These are phyloP conservation scores for Percopsis transmontana DNA, from an alignment of 2,113 vertebrate species.

Conservation along the genomic window DNA sequence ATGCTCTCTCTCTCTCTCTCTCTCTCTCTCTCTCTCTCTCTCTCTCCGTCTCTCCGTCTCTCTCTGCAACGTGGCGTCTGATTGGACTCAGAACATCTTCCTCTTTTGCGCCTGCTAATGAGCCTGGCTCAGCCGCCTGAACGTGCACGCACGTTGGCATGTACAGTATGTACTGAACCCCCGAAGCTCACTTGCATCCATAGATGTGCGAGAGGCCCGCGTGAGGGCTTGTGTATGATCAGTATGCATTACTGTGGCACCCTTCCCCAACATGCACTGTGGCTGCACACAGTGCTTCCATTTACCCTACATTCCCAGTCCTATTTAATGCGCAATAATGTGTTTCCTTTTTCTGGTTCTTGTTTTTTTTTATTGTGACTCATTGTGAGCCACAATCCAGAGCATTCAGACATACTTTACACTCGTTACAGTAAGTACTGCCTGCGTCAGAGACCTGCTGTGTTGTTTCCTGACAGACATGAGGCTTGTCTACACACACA, in stretches of 20 bases:
- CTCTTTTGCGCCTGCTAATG: conserved; percentile 25
- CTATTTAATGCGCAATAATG: background rate
- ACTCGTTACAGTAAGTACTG: too few species aligned
- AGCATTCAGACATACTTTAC: too few species aligned
- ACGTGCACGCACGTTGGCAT: background rate
- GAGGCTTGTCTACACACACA: conserved; percentile 5
- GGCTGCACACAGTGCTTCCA: too few species aligned
- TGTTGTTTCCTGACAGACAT: background rate
- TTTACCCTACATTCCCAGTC: too few species aligned
- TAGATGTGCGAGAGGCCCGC: too few species aligned
- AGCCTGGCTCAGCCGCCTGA: conserved; percentile 36
- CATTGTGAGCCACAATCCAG: background rate
- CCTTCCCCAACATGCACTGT: too few species aligned
- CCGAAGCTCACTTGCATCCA: too few species aligned
- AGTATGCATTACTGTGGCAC: too few species aligned
- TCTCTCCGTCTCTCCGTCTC: background rate
- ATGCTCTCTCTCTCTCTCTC: conserved; percentile 4
- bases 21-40: background rate
- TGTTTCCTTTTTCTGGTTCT: conserved; percentile 17
- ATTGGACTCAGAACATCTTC: too few species aligned
- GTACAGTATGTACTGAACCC: background rate
- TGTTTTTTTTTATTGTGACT: too few species aligned
- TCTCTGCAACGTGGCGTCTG: background rate
- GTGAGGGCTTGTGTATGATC: too few species aligned
- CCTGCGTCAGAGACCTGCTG: too few species aligned